Evolutionary conservation across 1,140 invertebrate species (phyloP), one percentile per base, ranked within the genome.

Genomic region (Hyles euphorbiae): DNA sequence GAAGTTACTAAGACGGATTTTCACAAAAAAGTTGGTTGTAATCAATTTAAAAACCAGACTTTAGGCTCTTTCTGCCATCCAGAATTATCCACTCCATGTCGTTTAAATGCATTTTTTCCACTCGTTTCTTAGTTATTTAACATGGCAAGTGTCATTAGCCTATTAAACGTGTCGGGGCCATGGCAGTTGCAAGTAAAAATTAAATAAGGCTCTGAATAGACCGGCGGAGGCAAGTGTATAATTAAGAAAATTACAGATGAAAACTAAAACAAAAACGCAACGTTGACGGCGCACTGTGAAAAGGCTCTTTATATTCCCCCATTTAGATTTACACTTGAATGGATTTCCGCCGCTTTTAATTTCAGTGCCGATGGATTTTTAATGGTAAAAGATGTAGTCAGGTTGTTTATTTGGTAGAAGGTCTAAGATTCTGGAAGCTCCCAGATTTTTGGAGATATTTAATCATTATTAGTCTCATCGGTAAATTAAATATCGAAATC

Each of bases 231-330:
- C 61, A 59, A 66, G 67, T 67, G 66, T 67, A 70, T 76, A 76
- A 76, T 76, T 76, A 73, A 72, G 72, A 72, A 75, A 72, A 75
- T 75, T 75, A 72, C 63, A 65, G 55, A 72, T 69, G 59, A 53
- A 67, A 66, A 68, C 61, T 67, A 61, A 69, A 71, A 70, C 63
- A 68, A 65, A 62, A 68, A 61, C 58, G 32, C 47, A 45, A 53
- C 50, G 9, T 63, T 66, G 64, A 73, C 62, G 61, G 60, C 61
- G 63, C 51, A 64, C 63, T 44, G 60, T 60, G 61, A 67, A 70
- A 60, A 45, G 61, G n/a, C 45, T 61, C 60, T 58, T 64, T 64
- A 61, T 68, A 58, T 50, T 57, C 60, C 53, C 59, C 55, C 53
- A 59, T 60, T 57, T 34, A 53, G 46, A 54, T 63, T 63, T 61